Evolutionary conservation across 1,140 invertebrate species (phyloP).

Genomic region (Polyergus mexicanus): DNA sequence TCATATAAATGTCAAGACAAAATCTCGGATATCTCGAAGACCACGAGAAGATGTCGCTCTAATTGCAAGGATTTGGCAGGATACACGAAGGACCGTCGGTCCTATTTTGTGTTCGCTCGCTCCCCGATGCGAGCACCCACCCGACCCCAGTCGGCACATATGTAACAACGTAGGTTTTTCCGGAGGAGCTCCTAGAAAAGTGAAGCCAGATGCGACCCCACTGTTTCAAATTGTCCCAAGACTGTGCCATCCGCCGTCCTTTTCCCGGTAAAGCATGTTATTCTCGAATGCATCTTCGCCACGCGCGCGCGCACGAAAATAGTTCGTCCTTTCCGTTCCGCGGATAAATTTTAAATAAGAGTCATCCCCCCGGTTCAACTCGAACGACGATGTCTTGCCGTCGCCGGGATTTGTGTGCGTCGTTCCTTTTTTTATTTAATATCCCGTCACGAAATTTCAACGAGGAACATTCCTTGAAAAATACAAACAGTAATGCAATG

Average conservation of each 20-base stretch:
- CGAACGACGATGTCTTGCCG: slow-evolving; percentile 15
- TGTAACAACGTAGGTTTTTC: slow-evolving; percentile 28
- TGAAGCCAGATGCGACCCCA: slow-evolving; percentile 48
- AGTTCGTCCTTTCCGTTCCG: slow-evolving; percentile 31
- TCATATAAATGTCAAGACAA: slow-evolving; percentile 16
- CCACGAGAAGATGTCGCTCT: background rate
- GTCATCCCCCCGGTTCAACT: slow-evolving; percentile 35
- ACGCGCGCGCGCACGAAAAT: slow-evolving; percentile 33
- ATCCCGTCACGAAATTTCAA: slow-evolving; percentile 20
- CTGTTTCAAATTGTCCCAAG: slow-evolving; percentile 54
- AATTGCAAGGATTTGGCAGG: background rate
- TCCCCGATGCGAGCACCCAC: background rate
- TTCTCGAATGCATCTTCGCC: slow-evolving; percentile 26
- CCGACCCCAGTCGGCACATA: slow-evolving; percentile 9
- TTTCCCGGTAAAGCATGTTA: background rate
- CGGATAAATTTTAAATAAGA: slow-evolving; percentile 58
- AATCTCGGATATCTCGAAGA: background rate
- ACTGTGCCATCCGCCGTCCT: slow-evolving; percentile 12
- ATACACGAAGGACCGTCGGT: slow-evolving; percentile 20
- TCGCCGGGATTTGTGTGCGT: slow-evolving; percentile 30
- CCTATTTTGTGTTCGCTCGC: background rate
- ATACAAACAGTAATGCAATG: background rate
- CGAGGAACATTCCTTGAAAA: background rate
- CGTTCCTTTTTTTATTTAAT: slow-evolving; percentile 46
- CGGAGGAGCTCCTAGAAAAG: slow-evolving; percentile 32